Conservation (phyloP, 2,888 invertebrate genomes). For the Amaurobius ferox region DNA sequence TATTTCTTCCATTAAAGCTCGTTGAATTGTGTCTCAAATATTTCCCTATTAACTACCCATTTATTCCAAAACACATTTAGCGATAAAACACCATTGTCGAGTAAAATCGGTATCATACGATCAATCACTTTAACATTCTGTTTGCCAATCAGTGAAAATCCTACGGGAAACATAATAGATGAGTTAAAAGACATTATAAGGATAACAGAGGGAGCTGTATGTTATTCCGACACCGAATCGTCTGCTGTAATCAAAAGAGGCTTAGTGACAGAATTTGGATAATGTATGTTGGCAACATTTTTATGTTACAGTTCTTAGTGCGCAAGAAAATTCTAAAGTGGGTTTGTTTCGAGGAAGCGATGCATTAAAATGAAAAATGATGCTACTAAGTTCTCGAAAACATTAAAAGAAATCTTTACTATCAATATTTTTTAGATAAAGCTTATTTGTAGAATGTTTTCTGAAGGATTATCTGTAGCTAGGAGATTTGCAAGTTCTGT, state of each 20-base stretch:
- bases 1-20: no score
- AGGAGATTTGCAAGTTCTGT: no score
- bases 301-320: not conserved
- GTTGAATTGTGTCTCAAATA: not conserved
- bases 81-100: not conserved
- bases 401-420: not conserved
- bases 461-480: no score
- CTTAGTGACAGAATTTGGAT: not conserved
- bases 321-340: not conserved
- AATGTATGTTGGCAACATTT: not conserved
- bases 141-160: not conserved
- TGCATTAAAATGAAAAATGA: not conserved
- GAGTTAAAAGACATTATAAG: constrained; percentile 1
- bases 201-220: not conserved
- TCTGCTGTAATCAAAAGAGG: not conserved
- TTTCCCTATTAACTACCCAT: not conserved
- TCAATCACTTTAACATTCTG: not conserved
- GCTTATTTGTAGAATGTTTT: no score
- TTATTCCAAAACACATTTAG: not conserved
- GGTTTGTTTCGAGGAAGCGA: not conserved
- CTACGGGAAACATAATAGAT: constrained; percentile 5
- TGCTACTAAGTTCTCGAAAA: not conserved
- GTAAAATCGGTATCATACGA: not conserved
- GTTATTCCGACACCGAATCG: not conserved
- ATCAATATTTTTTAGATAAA: not conserved